These are phyloP conservation scores for Grammomys surdaster DNA, from an alignment of 2,113 vertebrate genomes.

Conservation along the genomic window DNA sequence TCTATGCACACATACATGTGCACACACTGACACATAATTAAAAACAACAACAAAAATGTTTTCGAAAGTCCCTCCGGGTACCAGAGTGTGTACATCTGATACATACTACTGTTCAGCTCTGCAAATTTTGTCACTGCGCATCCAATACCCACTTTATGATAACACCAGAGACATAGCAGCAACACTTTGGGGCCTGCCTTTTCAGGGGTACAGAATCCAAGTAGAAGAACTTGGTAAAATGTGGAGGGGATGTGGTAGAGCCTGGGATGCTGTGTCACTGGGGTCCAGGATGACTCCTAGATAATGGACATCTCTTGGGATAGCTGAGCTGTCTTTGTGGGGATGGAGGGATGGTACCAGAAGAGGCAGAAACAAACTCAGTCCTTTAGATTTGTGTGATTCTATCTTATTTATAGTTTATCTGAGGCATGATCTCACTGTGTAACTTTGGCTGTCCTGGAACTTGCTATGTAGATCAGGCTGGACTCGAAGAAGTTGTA, in stretches of 20 bases:
- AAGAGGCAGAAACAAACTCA: background rate
- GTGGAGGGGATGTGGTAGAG: background rate
- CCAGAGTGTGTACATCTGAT: background rate
- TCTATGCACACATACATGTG: no score
- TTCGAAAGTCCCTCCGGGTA: background rate
- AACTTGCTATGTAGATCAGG: background rate
- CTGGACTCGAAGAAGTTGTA: background rate
- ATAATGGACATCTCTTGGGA: background rate
- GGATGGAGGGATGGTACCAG: background rate
- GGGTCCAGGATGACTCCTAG: background rate
- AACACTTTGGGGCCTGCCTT: background rate
- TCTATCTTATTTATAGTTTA: background rate
- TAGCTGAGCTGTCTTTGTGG: background rate
- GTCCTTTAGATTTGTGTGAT: background rate
- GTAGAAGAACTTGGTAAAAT: background rate
- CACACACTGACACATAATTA: background rate
- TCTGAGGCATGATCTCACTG: background rate
- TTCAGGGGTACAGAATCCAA: background rate
- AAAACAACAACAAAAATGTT: background rate
- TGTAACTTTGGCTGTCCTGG: background rate
- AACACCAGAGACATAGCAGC: background rate
- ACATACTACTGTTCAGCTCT: background rate
- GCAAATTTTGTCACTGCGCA: background rate
- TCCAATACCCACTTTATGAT: slow-evolving; percentile 2
- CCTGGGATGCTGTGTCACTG: background rate